A percentile compares a stretch with the other conserved stretches of the same genome.
These are phyloP conservation scores for Corythoichthys intestinalis DNA, from an alignment of 2,113 vertebrate genomes.

Conservation along the genomic window DNA sequence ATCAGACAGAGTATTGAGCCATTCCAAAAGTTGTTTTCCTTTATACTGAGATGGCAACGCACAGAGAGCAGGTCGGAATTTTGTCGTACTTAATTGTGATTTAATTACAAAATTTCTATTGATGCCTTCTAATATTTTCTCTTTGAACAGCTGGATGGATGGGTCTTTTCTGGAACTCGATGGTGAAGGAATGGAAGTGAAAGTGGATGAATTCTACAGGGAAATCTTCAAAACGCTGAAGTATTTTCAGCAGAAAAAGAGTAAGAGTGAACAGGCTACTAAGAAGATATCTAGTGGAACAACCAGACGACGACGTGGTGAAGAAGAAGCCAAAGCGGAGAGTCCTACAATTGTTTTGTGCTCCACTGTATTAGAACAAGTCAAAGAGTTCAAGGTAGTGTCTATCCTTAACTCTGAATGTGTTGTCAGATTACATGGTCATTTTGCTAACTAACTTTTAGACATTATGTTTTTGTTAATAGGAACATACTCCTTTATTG, in stretches of 20 bases:
- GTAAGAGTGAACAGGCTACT: constrained; percentile 75
- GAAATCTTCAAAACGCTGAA: constrained; percentile 83
- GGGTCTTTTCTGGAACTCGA: constrained; percentile 85
- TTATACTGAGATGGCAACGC: constrained; percentile 86
- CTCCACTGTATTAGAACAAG: constrained; percentile 78
- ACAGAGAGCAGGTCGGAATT: constrained; percentile 81
- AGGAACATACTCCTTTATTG: constrained; percentile 86
- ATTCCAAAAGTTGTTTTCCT: constrained; percentile 86
- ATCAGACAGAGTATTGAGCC: constrained; percentile 81
- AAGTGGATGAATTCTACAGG: constrained; percentile 85
- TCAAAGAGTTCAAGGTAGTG: constrained; percentile 86
- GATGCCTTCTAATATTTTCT: constrained; percentile 4
- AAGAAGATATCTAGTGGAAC: constrained; percentile 58
- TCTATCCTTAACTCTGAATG: background rate
- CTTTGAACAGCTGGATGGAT: constrained; percentile 81
- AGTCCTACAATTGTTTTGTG: constrained; percentile 77
- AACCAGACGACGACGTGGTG: constrained; percentile 31
- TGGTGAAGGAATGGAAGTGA: constrained; percentile 83
- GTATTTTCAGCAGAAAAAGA: constrained; percentile 84
- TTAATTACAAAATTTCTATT: background rate
- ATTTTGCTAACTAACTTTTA: background rate
- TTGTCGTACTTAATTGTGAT: background rate
- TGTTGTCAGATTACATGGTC: background rate
- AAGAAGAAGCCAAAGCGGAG: constrained; percentile 65
- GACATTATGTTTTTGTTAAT: background rate